Evolutionary conservation across 2,797 vertebrate species (phyloP), one percentile per base, ranked within the genome.

Genomic region (Pterois miles): DNA sequence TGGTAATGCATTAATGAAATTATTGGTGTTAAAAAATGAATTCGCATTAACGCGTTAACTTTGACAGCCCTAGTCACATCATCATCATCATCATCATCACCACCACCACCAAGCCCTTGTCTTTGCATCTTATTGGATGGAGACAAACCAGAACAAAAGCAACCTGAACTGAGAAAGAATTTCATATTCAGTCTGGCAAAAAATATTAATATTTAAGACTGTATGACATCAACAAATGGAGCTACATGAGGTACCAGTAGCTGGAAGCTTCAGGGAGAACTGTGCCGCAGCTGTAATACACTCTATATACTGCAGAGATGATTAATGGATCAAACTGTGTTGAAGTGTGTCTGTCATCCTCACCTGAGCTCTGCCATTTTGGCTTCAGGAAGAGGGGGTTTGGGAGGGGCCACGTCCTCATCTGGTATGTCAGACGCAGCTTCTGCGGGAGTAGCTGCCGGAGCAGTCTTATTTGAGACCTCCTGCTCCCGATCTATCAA

Each of bases 301-400:
- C 38, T 20, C 23, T 22, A 8, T 31, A 52, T 18, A n/a, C n/a
- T n/a, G n/a, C n/a, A 20, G 9, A 66, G 0, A 25, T 18, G 14
- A 67, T 67, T 11, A 2, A 36, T 53, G 6, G 31, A 25, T 67
- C 33, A 1, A 12, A 38, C 6, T 27, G 13, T 36, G n/a, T 22
- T 60, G 14, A 29, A 34, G 10, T 50, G 22, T 25, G 5, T 7
- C 22, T 16, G 20, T 52, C 5, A 2, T 58, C 31, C 85, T 93
- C 87, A 96, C 98, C 98, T 98, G 90, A 98, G 98, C 83, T 99
- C 98, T 23, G 97, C 96, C 87, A 99, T 96, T 77, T 98, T 97
- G 68, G 97, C 96, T 83, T 98, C 97, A 18, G 98, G 98, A 69
- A 99, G 95, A 0, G 98, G 98, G 18, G 98, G 98, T 57, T 99